Conservation (phyloP, 2,888 invertebrate species). For the Lathronympha strigana region DNA sequence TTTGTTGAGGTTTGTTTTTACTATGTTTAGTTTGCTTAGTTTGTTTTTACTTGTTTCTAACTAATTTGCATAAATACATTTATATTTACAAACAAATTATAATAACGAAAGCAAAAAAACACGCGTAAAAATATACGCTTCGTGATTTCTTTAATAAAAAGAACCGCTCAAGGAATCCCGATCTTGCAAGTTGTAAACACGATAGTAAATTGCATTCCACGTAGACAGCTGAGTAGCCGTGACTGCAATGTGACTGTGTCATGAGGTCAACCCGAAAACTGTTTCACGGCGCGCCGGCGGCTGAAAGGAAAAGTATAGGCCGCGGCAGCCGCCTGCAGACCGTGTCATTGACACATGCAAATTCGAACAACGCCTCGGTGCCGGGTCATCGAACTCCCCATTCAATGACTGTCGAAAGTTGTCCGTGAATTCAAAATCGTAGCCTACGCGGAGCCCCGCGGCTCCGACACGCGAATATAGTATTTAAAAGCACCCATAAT, state of each 20-base stretch:
- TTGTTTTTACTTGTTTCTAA: too few species aligned
- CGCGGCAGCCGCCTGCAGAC: slow-evolving; percentile 65
- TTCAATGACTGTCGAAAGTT: slow-evolving; percentile 83
- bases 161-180: background rate
- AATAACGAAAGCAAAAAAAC: background rate
- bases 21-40: too few species aligned
- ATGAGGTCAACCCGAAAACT: slow-evolving; percentile 75
- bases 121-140: background rate
- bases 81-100: too few species aligned
- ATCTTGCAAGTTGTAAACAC: slow-evolving; percentile 2
- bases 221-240: slow-evolving; percentile 43
- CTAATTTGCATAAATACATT: too few species aligned
- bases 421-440: slow-evolving; percentile 65
- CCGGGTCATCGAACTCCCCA: slow-evolving; percentile 77
- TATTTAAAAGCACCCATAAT: slow-evolving; percentile 60
- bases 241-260: slow-evolving; percentile 62
- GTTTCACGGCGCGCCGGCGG: slow-evolving; percentile 66
- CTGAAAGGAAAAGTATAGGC: slow-evolving; percentile 81
- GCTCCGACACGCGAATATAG: slow-evolving; percentile 61
- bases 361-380: slow-evolving; percentile 74
- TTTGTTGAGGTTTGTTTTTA: too few species aligned
- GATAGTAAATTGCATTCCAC: slow-evolving; percentile 35
- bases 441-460: slow-evolving; percentile 65
- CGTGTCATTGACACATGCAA: slow-evolving; percentile 84
- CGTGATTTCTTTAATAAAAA: background rate